Evolutionary conservation across 2,888 invertebrate genomes (phyloP), one percentile per base, ranked within the genome.

Genomic region (Sarcophaga variegata): DNA sequence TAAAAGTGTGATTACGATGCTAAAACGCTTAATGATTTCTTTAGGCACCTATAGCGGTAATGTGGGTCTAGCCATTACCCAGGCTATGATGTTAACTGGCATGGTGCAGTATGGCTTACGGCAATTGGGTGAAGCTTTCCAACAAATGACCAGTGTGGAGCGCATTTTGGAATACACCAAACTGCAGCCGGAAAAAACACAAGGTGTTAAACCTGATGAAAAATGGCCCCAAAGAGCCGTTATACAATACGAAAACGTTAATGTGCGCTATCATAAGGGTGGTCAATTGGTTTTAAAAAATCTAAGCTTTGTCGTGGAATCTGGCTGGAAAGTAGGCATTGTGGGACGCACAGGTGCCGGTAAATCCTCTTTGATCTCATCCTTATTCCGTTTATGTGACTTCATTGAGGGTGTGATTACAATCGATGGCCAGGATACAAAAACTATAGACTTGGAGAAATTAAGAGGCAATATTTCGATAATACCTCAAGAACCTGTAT

Each of bases 321-420:
- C 96, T 59, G 95, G 95, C 83, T 94, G 94, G 88, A 92, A 97
- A 96, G 95, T 97, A 80, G 97, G 97, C 17, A 96, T 97, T 88
- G 97, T 97, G 8, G 97, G 97, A 2, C 94, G 97, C 79, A 97
- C 97, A 0, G 97, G 97, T 1, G 97, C 97, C 2, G 97, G 97
- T 2, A 97, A 97, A 92, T 96, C 96, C 0, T 97, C 97, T 0
- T 93, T 97, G n/a, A 96, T 97, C 86, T 95, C 96, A 0, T 96
- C 97, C 0, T 93, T 98, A 80, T 98, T 97, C 93, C 95, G 97
- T 4, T 94, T 97, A 81, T 95, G 96, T 0, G 95, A 96, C 78
- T 8, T 11, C 79, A 94, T 96, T 4, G 95, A 95, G 83, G 97
- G 97, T 3, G 93, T 94, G 62, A 95, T 98, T 20, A 92, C 94